Base-by-base conservation (phyloP, 1,140 invertebrate species). In the Tetramorium alpestre region DNA sequence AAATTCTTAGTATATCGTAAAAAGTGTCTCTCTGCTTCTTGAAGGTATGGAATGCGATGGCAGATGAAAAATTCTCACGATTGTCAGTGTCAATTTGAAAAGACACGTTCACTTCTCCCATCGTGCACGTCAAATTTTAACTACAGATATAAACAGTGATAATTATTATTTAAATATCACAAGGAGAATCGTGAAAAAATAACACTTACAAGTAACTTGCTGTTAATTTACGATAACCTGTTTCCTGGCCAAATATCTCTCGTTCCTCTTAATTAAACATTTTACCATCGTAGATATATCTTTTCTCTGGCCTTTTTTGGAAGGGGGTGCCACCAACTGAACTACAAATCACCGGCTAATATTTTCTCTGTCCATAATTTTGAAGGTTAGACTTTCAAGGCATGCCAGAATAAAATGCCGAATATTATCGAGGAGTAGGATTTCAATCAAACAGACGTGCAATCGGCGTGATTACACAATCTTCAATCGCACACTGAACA, bases 21-120 rank as follows among this genome's bases (percentile, higher is more conserved):
- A 98, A 98, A 60, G 97, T 93, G 94, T 98, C 98, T 67, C 98
- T 96, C 93, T 99, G 98, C 88, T 97, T 98, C 86, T 97, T 97
- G 90, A 98, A 99, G 6, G 96, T 96, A 28, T 97, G 96, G 94
- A 98, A 99, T 60, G 97, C 97, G n/a, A 95, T 90, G 69, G 96
- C 95, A 16, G 96, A 96, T 2, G 97, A 97, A 93, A 99, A 99
- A 92, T 98, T 98, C 28, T 97, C 96, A 41, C 96, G 96, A 86
- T 98, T 98, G 90, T 99, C 98, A 0, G 98, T 98, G 60, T 99
- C 98, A 33, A 96, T 95, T 95, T 97, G 96, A 91, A 97, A 97
- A 84, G 96, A 96, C 22, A 97, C 97, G 89, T 94, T 95, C 64
- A 88, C 89, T 47, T 93, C 93, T 13, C 87, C 90, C 90, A 91